Evolutionary conservation across 1,140 invertebrate genomes (phyloP).

Genomic region (Trichoplusia ni): DNA sequence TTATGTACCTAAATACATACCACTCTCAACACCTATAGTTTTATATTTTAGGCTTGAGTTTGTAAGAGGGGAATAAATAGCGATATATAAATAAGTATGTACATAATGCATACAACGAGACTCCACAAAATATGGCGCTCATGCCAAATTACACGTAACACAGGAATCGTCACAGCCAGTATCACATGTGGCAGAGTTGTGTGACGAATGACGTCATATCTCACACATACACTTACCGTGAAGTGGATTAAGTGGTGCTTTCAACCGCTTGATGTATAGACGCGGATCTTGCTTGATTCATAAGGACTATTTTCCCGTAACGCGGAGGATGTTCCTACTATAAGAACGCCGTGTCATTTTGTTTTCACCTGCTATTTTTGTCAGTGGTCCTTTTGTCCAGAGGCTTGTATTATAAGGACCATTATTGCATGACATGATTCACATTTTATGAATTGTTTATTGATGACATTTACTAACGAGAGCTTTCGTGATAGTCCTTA

Average conservation of each 20-base stretch:
- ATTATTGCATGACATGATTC: neutral
- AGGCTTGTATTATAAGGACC: slow-evolving; percentile 11
- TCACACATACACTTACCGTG: slow-evolving; percentile 61
- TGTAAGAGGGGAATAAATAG: no score
- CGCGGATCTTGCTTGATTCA: slow-evolving; percentile 58
- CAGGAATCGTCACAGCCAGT: slow-evolving; percentile 45
- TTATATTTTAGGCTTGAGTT: no score
- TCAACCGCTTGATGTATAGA: slow-evolving; percentile 58
- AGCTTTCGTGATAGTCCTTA: no score
- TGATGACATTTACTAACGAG: no score
- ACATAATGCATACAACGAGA: neutral
- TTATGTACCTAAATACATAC: no score
- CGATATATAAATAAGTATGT: no score
- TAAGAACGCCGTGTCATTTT: slow-evolving; percentile 8
- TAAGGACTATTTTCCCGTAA: slow-evolving; percentile 29
- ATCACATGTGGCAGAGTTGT: slow-evolving; percentile 59
- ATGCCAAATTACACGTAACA: slow-evolving; percentile 51
- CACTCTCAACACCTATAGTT: no score
- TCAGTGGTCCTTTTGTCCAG: neutral
- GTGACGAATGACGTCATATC: slow-evolving; percentile 69
- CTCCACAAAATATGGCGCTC: slow-evolving; percentile 39
- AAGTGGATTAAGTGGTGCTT: slow-evolving; percentile 65
- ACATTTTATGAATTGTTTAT: no score
- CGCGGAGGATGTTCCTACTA: neutral
- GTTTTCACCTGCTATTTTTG: neutral